Evolutionary conservation across 2,113 vertebrate species (phyloP).

Genomic region (Eudyptes chrysolophus): DNA sequence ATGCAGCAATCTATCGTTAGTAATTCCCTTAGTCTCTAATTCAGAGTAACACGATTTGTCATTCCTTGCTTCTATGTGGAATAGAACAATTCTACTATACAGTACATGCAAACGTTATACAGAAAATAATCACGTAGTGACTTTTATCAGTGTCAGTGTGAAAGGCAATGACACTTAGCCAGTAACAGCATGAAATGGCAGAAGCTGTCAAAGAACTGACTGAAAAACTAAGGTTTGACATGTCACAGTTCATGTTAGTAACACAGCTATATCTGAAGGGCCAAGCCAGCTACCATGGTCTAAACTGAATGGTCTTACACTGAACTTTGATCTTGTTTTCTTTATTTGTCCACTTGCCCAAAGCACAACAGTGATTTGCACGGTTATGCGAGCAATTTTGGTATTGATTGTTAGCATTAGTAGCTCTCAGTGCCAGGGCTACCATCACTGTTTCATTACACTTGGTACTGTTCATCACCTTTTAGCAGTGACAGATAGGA

Average conservation of each 20-base stretch:
- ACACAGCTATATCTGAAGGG: not conserved
- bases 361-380: not conserved
- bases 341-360: not conserved
- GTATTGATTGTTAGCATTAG: not conserved
- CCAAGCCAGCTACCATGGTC: not conserved
- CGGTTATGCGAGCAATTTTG: not conserved
- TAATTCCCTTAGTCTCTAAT: not conserved
- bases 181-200: not conserved
- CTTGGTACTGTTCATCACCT: not conserved
- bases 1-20: not conserved
- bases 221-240: not conserved
- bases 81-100: not conserved
- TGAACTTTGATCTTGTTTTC: not conserved
- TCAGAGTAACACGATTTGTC: not conserved
- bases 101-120: accelerated
- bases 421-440: not conserved
- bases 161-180: not conserved
- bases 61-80: not conserved
- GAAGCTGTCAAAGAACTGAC: not conserved
- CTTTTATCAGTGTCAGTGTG: not conserved
- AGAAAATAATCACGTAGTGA: not conserved
- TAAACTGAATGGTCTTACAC: not conserved
- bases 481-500: not conserved
- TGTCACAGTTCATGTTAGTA: not conserved
- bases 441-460: not conserved